phyloP scores from a whole-genome alignment of 2,113 vertebrate genomes.

The Procavia capensis region DNA sequence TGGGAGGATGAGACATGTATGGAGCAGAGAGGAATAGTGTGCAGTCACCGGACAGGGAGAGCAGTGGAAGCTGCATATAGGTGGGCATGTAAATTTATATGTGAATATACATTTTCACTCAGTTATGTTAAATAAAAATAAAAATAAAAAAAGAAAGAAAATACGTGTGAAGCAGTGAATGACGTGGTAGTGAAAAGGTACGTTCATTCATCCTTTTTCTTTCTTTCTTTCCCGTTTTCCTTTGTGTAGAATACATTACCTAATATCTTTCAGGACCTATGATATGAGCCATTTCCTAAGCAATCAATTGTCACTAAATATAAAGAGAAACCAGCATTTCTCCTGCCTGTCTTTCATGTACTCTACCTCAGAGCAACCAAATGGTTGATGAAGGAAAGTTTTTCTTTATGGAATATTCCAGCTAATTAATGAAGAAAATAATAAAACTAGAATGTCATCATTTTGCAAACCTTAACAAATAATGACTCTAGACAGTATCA shows the following conservation, averaged over 20 bases:
- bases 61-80: no score
- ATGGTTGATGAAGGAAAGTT: background rate
- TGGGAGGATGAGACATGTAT: no score
- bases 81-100: no score
- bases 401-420: background rate
- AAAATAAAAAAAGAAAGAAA: no score
- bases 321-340: conserved; percentile 24
- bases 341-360: background rate
- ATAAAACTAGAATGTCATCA: conserved; percentile 13
- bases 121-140: no score
- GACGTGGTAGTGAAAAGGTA: background rate
- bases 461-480: conserved; percentile 25
- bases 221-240: conserved; percentile 8
- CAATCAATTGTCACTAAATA: conserved; percentile 16
- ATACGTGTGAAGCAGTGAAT: background rate
- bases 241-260: background rate
- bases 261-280: background rate
- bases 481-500: conserved; percentile 13
- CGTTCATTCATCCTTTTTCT: background rate
- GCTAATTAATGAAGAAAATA: conserved; percentile 35
- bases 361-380: background rate
- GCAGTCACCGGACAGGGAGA: no score
- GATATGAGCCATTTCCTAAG: background rate
- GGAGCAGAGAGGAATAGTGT: no score
- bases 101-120: no score